Evolutionary conservation across 1,140 invertebrate genomes (phyloP), one percentile per base, ranked within the genome.

Genomic region (Heliothis subflexa): DNA sequence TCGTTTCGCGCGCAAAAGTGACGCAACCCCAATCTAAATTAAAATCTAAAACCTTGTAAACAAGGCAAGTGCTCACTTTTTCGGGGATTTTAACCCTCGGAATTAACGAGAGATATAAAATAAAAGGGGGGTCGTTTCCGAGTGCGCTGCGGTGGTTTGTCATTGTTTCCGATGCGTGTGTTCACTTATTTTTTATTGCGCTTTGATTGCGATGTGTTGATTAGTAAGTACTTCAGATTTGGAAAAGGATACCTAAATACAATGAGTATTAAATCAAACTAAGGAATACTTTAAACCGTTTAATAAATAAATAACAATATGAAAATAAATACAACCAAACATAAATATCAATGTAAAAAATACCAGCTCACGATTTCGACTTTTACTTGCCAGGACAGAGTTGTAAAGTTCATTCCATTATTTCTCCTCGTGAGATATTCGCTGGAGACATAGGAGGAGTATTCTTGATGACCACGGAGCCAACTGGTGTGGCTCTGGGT

Each of bases 31-130:
- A 94, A 95, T 95, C 94, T 95, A 95, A 95, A 95, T 95, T 95
- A 95, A 95, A 95, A 95, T 95, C 94, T 95, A 95, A 95, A 95
- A 93, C 94, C 94, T 95, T 95, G 94, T 95, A 95, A 95, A 95
- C 94, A 95, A 95, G 94, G 89, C 94, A 95, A 95, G 94, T 95
- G 94, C 94, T 95, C 94, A 95, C 94, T 95, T 95, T 95, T 95
- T 95, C 93, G 94, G 94, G 93, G 94, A 95, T 95, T 93, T 94
- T 92, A 95, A 93, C 94, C 94, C 94, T 92, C 90, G 81, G 92
- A 89, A 94, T 94, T 94, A 94, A 93, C 93, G 90, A 88, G 90
- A 90, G 90, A 88, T 90, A 89, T 90, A 88, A 88, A 89, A 89
- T 88, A 86, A 88, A 90, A 85, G 81, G 91, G 90, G 88, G 85